These are phyloP conservation scores for Dermatemys mawii DNA, from an alignment of 2,113 vertebrate species.

Conservation along the genomic window DNA sequence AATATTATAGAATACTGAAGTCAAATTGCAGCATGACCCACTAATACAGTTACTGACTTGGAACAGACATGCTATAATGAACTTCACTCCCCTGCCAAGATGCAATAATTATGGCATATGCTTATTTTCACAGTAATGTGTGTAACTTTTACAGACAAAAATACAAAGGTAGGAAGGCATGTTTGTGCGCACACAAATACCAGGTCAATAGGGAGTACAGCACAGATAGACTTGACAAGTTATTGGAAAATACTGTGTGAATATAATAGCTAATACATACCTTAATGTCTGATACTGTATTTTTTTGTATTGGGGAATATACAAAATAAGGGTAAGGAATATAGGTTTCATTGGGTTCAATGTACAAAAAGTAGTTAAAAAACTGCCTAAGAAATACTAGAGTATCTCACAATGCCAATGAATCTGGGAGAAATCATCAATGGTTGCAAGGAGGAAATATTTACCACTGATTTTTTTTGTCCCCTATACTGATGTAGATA, in stretches of 20 bases:
- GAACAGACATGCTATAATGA: neutral
- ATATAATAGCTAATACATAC: neutral
- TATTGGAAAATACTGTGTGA: neutral
- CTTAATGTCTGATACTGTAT: neutral
- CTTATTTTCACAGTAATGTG: neutral
- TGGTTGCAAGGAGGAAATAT: neutral
- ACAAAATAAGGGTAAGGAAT: neutral
- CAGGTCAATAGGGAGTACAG: neutral
- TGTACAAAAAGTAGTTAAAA: neutral
- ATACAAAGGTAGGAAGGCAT: fast-evolving
- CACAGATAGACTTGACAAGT: neutral
- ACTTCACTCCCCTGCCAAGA: neutral
- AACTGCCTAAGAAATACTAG: neutral
- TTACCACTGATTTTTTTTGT: neutral
- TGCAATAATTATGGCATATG: neutral
- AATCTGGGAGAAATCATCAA: neutral
- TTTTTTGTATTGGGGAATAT: neutral
- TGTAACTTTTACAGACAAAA: neutral
- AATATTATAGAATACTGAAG: neutral
- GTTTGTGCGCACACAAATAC: neutral
- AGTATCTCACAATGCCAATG: neutral
- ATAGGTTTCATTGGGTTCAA: neutral
- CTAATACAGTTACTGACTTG: neutral
- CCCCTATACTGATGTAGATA: neutral
- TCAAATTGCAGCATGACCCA: neutral